Evolutionary conservation across 2,888 invertebrate species (phyloP).

Genomic region (Rhaphigaster nebulosa): DNA sequence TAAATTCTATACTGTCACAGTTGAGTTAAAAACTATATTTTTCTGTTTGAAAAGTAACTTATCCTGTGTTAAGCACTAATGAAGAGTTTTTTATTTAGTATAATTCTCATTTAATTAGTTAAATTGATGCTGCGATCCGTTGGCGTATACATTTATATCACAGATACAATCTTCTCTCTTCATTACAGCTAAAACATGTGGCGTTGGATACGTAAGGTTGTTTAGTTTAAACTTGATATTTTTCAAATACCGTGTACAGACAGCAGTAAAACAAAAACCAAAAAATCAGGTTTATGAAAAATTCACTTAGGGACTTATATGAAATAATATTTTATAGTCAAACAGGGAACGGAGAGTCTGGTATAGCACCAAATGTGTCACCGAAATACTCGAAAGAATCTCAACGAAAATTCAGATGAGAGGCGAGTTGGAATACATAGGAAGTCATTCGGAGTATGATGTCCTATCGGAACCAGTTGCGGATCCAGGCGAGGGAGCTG

Average conservation of each 20-base stretch:
- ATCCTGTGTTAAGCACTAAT: neutral
- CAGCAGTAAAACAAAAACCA: neutral
- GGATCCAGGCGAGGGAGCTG: constrained; percentile 71
- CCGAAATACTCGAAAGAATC: neutral
- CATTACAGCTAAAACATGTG: neutral
- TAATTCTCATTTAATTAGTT: neutral
- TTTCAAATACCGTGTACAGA: neutral
- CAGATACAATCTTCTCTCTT: constrained; percentile 18
- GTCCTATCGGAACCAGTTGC: constrained; percentile 73
- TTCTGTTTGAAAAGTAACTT: neutral
- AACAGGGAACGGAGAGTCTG: neutral
- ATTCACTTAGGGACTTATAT: neutral
- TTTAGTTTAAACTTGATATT: neutral
- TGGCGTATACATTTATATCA: constrained; percentile 27
- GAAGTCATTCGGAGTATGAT: constrained; percentile 72
- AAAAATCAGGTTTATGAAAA: neutral
- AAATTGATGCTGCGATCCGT: constrained; percentile 13
- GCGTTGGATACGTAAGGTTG: neutral
- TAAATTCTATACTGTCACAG: neutral
- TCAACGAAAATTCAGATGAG: constrained; percentile 30
- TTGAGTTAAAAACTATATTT: neutral
- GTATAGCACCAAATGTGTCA: constrained; percentile 23
- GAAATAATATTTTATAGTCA: neutral
- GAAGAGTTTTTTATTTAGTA: neutral
- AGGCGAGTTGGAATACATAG: constrained; percentile 53